A percentile compares a stretch with the other conserved stretches of the same genome.
phyloP scores from a whole-genome alignment of 1,140 invertebrate species.

The Grapholita molesta region DNA sequence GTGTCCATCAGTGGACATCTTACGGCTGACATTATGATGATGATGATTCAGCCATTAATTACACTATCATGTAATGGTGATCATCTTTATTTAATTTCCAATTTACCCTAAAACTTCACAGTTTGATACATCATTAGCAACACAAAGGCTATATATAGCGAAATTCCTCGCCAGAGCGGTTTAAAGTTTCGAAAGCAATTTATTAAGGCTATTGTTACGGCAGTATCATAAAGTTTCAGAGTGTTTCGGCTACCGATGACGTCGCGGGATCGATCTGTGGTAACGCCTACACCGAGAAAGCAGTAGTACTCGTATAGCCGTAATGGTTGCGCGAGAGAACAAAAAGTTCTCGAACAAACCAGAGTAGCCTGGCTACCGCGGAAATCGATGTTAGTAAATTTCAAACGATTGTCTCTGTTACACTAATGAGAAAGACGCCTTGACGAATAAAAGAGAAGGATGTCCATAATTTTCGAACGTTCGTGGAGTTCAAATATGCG shows the following conservation, averaged over 20 bases:
- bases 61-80: background rate
- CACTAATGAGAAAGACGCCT: too few relatives aligned
- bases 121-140: background rate
- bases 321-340: too few relatives aligned
- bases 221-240: background rate
- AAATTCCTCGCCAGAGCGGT: background rate
- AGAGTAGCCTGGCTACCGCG: too few relatives aligned
- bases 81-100: background rate
- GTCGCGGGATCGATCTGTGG: background rate
- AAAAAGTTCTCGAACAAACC: too few relatives aligned
- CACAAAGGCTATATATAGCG: background rate
- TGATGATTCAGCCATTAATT: too few relatives aligned
- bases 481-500: too few relatives aligned
- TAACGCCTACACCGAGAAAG: background rate
- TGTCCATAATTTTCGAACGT: too few relatives aligned
- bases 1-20: too few relatives aligned
- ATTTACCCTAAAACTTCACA: background rate
- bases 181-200: conserved; percentile 13
- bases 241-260: background rate
- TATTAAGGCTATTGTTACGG: background rate
- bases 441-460: too few relatives aligned
- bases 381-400: too few relatives aligned
- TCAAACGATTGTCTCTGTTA: too few relatives aligned
- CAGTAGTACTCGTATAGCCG: background rate
- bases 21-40: too few relatives aligned